Conservation (phyloP, 1,140 invertebrate species). For the Ctenoplectra terminalis region DNA sequence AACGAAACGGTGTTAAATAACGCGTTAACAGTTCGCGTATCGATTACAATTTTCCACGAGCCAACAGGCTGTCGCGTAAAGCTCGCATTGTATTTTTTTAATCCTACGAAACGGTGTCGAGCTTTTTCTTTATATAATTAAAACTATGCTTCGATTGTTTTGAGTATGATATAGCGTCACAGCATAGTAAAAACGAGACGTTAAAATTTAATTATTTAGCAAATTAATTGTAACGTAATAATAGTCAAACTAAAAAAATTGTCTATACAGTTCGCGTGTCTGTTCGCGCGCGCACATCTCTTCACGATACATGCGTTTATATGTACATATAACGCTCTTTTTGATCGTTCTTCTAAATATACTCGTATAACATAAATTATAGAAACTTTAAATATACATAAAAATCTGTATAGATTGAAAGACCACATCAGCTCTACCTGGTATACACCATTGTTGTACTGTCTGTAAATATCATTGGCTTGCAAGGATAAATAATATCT, state of each 20-base stretch:
- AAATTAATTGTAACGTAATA: neutral
- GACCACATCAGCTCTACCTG: neutral
- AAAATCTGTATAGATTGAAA: conserved; percentile 24
- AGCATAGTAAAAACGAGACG: neutral
- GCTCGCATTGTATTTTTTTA: neutral
- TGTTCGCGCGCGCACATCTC: neutral
- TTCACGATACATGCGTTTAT: neutral
- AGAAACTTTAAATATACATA: conserved; percentile 29
- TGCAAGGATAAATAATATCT: neutral
- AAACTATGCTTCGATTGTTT: neutral
- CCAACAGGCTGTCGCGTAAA: conserved; percentile 4
- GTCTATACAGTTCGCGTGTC: neutral
- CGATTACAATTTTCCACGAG: conserved; percentile 22
- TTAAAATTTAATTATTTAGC: neutral
- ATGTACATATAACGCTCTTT: neutral
- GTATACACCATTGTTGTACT: neutral
- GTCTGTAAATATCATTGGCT: neutral
- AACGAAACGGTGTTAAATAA: conserved; percentile 7
- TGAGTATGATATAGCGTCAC: neutral
- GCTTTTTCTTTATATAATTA: neutral
- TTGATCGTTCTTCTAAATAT: conserved; percentile 5
- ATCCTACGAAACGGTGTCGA: neutral
- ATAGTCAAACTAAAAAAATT: conserved; percentile 41
- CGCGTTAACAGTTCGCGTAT: neutral
- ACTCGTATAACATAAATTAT: conserved; percentile 26